A percentile compares a stretch with the other conserved stretches of the same genome.
These are phyloP conservation scores for Pelmatolapia mariae DNA, from an alignment of 2,113 vertebrate genomes.

Conservation along the genomic window DNA sequence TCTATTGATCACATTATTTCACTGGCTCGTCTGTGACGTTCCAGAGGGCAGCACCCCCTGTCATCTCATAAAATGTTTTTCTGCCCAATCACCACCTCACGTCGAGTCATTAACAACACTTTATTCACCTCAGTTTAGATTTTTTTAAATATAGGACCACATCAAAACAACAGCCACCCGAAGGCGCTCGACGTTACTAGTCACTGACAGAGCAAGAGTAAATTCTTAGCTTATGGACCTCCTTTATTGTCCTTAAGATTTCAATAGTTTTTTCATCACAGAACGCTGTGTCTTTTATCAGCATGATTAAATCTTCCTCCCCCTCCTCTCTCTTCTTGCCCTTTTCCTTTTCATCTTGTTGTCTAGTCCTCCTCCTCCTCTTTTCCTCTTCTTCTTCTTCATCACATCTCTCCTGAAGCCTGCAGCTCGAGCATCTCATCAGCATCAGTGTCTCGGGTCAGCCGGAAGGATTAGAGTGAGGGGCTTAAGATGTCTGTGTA, in stretches of 20 bases:
- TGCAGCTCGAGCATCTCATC: constrained; percentile 50
- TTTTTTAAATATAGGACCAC: background rate
- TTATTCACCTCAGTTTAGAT: background rate
- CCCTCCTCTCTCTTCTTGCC: background rate
- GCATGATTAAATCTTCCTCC: background rate
- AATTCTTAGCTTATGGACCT: background rate
- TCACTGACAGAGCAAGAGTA: background rate
- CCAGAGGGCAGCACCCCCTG: background rate
- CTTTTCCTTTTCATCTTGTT: constrained; percentile 12
- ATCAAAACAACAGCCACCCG: background rate
- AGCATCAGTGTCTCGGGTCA: constrained; percentile 57
- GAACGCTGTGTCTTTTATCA: constrained; percentile 6
- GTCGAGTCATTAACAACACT: background rate
- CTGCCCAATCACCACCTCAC: background rate
- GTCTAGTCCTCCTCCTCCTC: background rate
- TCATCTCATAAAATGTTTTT: background rate
- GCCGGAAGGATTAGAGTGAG: constrained; percentile 1
- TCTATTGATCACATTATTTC: background rate
- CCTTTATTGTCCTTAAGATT: background rate
- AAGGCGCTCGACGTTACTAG: background rate
- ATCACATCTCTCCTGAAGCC: constrained; percentile 47
- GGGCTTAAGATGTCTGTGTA: background rate
- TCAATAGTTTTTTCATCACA: background rate
- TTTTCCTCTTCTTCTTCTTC: constrained; percentile 21
- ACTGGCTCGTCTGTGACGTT: background rate